A percentile compares a stretch with the other conserved stretches of the same genome.
Evolutionary conservation across 2,113 vertebrate genomes (phyloP).

Genomic region (Argyrosomus japonicus): DNA sequence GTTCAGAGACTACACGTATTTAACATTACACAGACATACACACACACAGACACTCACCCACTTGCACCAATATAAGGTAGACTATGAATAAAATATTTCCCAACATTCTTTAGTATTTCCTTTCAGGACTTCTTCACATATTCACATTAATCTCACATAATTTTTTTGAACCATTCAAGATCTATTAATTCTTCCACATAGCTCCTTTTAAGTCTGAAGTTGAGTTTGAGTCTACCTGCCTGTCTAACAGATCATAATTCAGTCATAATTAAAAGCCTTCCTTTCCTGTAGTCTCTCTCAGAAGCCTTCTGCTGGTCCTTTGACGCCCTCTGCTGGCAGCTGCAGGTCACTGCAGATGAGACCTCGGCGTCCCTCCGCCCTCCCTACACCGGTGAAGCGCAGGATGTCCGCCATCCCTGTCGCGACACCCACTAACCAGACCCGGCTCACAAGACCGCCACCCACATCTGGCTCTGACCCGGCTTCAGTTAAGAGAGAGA

Average conservation of each 20-base stretch:
- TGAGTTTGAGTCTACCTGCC: too few species aligned
- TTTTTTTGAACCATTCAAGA: too few species aligned
- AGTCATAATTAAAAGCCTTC: background rate
- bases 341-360: conserved; percentile 73
- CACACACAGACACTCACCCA: too few species aligned
- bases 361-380: conserved; percentile 72
- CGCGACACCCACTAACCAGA: conserved; percentile 74
- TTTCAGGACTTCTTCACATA: background rate
- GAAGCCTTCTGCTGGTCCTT: conserved; percentile 63
- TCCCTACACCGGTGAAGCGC: conserved; percentile 86
- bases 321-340: conserved; percentile 63
- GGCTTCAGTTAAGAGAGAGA: conserved; percentile 49
- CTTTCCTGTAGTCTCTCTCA: conserved; percentile 52
- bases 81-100: too few species aligned
- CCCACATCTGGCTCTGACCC: background rate
- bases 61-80: too few species aligned
- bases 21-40: too few species aligned
- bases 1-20: too few species aligned
- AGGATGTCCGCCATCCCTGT: conserved; percentile 79
- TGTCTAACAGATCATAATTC: background rate
- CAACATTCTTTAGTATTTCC: too few species aligned
- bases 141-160: too few species aligned
- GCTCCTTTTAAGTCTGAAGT: background rate
- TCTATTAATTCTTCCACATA: too few species aligned
- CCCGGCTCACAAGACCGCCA: conserved; percentile 39